Evolutionary conservation across 2,113 vertebrate species (phyloP), one percentile per base, ranked within the genome.

Genomic region (Nothoprocta pentlandii): DNA sequence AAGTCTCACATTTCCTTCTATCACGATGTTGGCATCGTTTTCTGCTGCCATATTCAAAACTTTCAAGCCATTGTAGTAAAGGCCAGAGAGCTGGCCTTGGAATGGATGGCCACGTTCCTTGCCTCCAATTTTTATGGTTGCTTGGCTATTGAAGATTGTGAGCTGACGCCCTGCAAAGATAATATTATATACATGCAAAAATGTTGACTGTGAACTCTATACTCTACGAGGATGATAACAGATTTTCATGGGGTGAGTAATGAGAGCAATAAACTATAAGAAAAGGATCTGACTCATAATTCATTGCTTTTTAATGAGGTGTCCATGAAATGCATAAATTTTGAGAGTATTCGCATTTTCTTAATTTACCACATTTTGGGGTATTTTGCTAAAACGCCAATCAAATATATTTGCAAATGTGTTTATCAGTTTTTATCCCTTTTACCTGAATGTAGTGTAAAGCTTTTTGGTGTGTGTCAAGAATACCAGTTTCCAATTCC

Each of bases 71-170:
- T 99, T 99, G 98, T 99, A 99, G 99, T 99, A 99, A 97, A 99
- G 99, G 96, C 99, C 99, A 85, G 99, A 99, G 87, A 99, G 99
- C 97, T 99, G 99, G 94, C 99, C 99, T 98, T 99, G 99, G 98
- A 99, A 99, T 94, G 99, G 98, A 89, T 98, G 98, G 96, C 98
- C 99, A 92, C 98, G 98, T 96, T 99, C 99, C 94, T 98, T 99
- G 98, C 99, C 99, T 94, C 99, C 99, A 97, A 99, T 99, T 98
- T 99, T 99, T 98, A 99, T 99, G 94, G 99, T 99, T 95, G 99
- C 99, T 98, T 99, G 99, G 97, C 99, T 99, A 99, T 99, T 99
- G 99, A 99, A 99, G 98, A 99, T 99, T 97, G 99, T 99, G 96
- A 99, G 99, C 98, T 99, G 99, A 94, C 99, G 99, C 92, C 99